Base-by-base conservation (phyloP, 2,888 invertebrate genomes). In the Drosophila kokeensis region DNA sequence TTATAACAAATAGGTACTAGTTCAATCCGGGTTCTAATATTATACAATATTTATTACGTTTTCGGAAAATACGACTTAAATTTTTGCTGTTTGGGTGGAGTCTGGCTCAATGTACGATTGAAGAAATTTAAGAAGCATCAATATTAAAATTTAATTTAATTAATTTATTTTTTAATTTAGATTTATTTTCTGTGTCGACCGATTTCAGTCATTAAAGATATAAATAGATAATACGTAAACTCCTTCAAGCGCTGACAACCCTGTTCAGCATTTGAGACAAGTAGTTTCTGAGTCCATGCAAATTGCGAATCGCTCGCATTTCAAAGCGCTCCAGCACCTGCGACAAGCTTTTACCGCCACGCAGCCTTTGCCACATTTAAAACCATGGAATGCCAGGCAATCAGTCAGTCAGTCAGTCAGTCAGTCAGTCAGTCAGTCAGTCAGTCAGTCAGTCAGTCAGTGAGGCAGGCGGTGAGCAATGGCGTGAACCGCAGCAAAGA, bases 221-320 rank as follows among this genome's bases (percentile, higher is more conserved):
- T 42, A 42, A 11, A 21, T 11, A 11, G 5, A 21, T 11, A 5
- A 42, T 21, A 45, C 13, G 24, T 3, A 4, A 24, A 15, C 21
- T 45, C 24, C 21, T 24, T 45, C 13, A 24, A 21, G 8, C 3
- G 24, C 34, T 64, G 81, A 38, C 76, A 81, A 73, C 74, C 69
- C 88, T 81, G 49, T 0, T 4, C 50, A 13, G 0, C n/a, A 0
- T 58, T 49, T 1, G 30, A 24, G 58, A 32, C 38, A 30, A 42
- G 40, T 34, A 34, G 30, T n/a, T 38, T 58, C 67, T 61, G 54
- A 45, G 29, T 58, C 65, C 73, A 85, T 87, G 88, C 67, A 85
- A 87, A 85, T 85, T 79, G 72, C 58, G 76, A 74, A 73, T 75
- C 53, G 79, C 42, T 81, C 59, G 73, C 73, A 80, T 84, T 84